These are phyloP conservation scores for Sphecodes monilicornis DNA, from an alignment of 2,888 invertebrate species.

Conservation along the genomic window DNA sequence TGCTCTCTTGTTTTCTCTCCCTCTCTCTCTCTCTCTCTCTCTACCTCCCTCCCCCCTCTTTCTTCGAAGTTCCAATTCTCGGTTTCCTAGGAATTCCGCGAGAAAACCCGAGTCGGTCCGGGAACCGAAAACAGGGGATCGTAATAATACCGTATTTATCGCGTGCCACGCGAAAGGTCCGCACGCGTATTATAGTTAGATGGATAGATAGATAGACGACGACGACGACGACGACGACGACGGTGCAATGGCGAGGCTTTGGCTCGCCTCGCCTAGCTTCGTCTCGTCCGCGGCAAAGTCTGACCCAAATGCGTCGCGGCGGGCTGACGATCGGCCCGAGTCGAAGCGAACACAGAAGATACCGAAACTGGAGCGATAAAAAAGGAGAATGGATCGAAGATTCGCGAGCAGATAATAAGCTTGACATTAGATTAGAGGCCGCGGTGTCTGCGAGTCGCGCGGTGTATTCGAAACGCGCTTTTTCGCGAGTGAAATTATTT, in stretches of 20 bases:
- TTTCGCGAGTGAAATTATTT: background rate
- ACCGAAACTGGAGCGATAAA: background rate
- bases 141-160: background rate
- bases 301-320: background rate
- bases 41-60: no score
- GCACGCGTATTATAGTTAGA: no score
- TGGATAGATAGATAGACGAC: background rate
- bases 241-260: background rate
- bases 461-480: background rate
- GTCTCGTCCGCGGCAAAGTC: background rate
- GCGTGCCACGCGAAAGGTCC: background rate
- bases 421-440: background rate
- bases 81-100: background rate
- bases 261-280: background rate
- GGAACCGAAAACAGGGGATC: background rate
- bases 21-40: no score
- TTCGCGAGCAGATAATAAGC: background rate
- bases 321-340: background rate
- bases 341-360: background rate
- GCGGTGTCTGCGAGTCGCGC: background rate
- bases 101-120: no score
- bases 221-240: background rate
- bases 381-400: background rate
- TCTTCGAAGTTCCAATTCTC: background rate
- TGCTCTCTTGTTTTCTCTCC: no score